A percentile compares a stretch with the other conserved stretches of the same genome.
Evolutionary conservation across 2,888 invertebrate genomes (phyloP).

Genomic region (Trichogramma dendrolimi): DNA sequence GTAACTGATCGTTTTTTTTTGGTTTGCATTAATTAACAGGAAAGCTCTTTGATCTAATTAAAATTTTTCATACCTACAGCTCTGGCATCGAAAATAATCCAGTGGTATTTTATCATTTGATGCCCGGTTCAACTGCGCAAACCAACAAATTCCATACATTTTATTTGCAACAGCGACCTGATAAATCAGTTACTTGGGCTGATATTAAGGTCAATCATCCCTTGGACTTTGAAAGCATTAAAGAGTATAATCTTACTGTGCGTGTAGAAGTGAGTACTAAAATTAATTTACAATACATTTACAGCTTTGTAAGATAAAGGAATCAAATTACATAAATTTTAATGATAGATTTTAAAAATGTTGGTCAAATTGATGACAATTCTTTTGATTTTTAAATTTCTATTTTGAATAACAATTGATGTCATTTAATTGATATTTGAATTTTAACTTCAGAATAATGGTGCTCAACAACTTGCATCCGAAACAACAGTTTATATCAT

Average conservation of each 20-base stretch:
- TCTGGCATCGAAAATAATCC: slow-evolving; percentile 95
- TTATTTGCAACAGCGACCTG: slow-evolving; percentile 89
- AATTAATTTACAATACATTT: background rate
- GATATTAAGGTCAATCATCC: slow-evolving; percentile 96
- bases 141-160: slow-evolving; percentile 94
- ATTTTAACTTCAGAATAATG: slow-evolving; percentile 72
- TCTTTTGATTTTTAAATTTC: too few relatives aligned
- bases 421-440: too few relatives aligned
- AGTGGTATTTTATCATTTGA: slow-evolving; percentile 90
- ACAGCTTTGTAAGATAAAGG: background rate
- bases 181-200: slow-evolving; percentile 90
- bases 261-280: slow-evolving; percentile 80
- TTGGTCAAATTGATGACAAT: too few relatives aligned
- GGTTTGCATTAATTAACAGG: too few relatives aligned
- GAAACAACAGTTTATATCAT: slow-evolving; percentile 91
- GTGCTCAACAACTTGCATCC: slow-evolving; percentile 89
- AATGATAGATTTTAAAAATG: background rate
- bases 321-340: background rate
- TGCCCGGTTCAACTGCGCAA: slow-evolving; percentile 93
- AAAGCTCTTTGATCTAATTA: too few relatives aligned
- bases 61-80: slow-evolving; percentile 55
- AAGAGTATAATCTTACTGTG: slow-evolving; percentile 92
- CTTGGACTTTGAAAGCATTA: slow-evolving; percentile 89
- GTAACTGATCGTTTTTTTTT: too few relatives aligned
- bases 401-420: too few relatives aligned